Evolutionary conservation across 2,888 invertebrate genomes (phyloP).

Genomic region (Rhagonycha lutea): DNA sequence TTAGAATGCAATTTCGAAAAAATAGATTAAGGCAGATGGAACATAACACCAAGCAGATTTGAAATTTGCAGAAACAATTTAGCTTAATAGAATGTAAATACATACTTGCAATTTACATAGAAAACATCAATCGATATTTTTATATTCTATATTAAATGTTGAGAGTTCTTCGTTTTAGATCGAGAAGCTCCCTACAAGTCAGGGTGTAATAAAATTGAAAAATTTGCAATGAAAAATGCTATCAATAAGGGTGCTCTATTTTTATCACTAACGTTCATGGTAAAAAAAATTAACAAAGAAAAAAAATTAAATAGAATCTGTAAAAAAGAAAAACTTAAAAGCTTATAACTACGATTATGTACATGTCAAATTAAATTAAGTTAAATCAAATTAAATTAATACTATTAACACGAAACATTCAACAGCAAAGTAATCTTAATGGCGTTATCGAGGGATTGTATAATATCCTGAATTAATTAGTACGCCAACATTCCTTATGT

Average conservation of each 20-base stretch:
- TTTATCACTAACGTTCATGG: background rate
- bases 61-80: no score
- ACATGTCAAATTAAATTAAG: slow-evolving; percentile 23
- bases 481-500: slow-evolving; percentile 23
- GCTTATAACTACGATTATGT: background rate
- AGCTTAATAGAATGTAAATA: no score
- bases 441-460: slow-evolving; percentile 28
- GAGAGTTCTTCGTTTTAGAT: background rate
- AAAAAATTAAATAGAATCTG: slow-evolving; percentile 21
- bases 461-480: slow-evolving; percentile 23
- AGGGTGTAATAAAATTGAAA: background rate
- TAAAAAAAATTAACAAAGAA: slow-evolving; percentile 2
- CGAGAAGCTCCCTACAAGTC: background rate
- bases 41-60: background rate
- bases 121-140: background rate
- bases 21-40: background rate
- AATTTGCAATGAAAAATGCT: background rate
- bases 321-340: slow-evolving; percentile 12
- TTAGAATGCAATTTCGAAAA: background rate
- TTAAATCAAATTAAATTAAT: slow-evolving; percentile 32
- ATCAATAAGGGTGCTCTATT: slow-evolving; percentile 2
- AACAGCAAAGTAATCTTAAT: slow-evolving; percentile 39
- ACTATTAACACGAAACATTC: slow-evolving; percentile 39
- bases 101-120: background rate
- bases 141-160: background rate